phyloP scores from a whole-genome alignment of 2,113 vertebrate genomes.

The Thunnus maccoyii region DNA sequence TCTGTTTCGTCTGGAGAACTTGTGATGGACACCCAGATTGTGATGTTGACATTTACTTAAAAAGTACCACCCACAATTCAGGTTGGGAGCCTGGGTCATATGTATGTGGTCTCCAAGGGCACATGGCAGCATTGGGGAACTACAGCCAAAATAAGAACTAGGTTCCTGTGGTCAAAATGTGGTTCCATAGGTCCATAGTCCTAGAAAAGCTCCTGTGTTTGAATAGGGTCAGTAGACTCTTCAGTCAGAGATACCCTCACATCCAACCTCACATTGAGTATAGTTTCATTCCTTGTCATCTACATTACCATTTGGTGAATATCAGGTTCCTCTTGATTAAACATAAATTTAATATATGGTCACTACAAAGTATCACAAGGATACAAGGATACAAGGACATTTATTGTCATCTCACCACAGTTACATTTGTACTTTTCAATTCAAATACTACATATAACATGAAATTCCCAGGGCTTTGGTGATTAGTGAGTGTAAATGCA shows the following conservation, averaged over 20 bases:
- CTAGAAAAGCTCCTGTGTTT: too few relatives aligned
- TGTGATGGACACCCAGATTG: not conserved
- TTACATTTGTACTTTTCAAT: too few relatives aligned
- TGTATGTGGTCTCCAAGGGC: not conserved
- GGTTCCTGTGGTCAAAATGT: not conserved
- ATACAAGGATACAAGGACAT: too few relatives aligned
- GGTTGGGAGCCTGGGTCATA: not conserved
- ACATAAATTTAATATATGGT: constrained; percentile 6
- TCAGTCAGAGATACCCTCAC: not conserved
- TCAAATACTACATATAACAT: too few relatives aligned
- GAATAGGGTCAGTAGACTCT: not conserved
- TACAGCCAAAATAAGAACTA: too few relatives aligned
- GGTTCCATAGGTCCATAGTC: too few relatives aligned
- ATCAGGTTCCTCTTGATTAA: not conserved
- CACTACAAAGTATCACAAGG: not conserved
- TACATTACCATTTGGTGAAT: not conserved
- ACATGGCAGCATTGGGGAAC: not conserved
- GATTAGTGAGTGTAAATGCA: too few relatives aligned
- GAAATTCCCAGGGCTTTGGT: too few relatives aligned
- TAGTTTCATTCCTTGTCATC: not conserved
- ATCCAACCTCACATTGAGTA: not conserved
- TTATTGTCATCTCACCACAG: too few relatives aligned
- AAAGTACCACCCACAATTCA: constrained; percentile 5
- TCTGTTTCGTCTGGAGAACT: not conserved
- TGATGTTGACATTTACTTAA: not conserved